A percentile compares a stretch with the other conserved stretches of the same genome.
Evolutionary conservation across 2,797 vertebrate species (phyloP).

Genomic region (Pangasius krempfi): DNA sequence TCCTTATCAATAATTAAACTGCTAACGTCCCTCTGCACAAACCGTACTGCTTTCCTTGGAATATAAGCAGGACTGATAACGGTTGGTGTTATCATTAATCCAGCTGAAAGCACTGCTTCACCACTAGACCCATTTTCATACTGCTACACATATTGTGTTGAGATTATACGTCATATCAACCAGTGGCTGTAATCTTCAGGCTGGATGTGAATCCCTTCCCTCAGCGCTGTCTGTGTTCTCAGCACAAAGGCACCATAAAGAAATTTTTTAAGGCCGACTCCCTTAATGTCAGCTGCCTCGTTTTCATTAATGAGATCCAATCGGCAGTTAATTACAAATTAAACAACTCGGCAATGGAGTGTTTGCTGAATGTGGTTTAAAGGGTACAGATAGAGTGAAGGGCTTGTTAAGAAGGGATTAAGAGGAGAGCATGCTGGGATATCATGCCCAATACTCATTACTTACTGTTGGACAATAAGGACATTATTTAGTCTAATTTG

Average conservation of each 20-base stretch:
- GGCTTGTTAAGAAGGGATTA: constrained; percentile 48
- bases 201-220: neutral
- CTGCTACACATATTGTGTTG: neutral
- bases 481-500: neutral
- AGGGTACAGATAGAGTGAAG: constrained; percentile 54
- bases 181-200: constrained; percentile 16
- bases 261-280: constrained; percentile 38
- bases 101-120: neutral
- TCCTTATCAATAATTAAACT: constrained; percentile 24
- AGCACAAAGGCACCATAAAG: constrained; percentile 42
- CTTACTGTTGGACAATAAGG: constrained; percentile 13
- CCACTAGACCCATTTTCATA: constrained; percentile 7
- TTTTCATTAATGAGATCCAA: constrained; percentile 63
- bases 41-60: neutral
- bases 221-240: constrained; percentile 19
- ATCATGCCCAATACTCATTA: constrained; percentile 37
- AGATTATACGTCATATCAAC: neutral
- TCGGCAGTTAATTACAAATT: constrained; percentile 57
- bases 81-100: constrained; percentile 25
- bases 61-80: constrained; percentile 24
- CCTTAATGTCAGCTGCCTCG: constrained; percentile 55
- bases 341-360: constrained; percentile 54
- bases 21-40: neutral
- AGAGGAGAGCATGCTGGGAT: constrained; percentile 22
- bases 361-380: constrained; percentile 56